phyloP scores from a whole-genome alignment of 1,140 invertebrate genomes.

The Halesus radiatus region DNA sequence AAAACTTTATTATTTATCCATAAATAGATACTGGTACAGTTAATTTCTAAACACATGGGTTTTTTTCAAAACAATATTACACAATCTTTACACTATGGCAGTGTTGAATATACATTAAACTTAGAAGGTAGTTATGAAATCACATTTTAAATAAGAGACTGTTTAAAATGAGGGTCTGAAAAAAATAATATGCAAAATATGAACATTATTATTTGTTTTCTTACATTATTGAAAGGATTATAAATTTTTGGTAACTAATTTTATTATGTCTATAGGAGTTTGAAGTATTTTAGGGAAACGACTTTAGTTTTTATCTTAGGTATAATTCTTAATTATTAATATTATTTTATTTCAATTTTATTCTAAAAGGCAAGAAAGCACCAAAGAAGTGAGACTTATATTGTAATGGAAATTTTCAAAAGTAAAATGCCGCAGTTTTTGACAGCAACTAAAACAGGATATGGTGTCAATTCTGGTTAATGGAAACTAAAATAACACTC shows the following conservation, averaged over 20 bases:
- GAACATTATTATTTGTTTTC: no score
- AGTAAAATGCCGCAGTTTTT: constrained; percentile 42
- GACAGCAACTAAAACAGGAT: neutral
- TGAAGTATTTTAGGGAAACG: neutral
- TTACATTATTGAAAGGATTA: no score
- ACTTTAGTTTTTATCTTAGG: neutral
- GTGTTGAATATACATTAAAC: constrained; percentile 14
- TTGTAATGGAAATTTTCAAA: constrained; percentile 6
- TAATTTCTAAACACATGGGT: no score
- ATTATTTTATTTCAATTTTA: neutral
- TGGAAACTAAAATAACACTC: constrained; percentile 28
- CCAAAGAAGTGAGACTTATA: constrained; percentile 16
- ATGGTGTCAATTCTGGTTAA: neutral
- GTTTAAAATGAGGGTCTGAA: neutral
- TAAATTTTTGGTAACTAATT: neutral
- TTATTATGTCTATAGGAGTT: no score
- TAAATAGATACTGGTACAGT: constrained; percentile 3
- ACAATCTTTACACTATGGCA: constrained; percentile 36
- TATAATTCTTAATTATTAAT: neutral
- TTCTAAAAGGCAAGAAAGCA: constrained; percentile 32
- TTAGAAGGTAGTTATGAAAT: neutral
- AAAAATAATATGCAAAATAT: no score
- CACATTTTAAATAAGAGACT: neutral
- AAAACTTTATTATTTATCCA: constrained; percentile 37
- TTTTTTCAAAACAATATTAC: no score